Conservation (phyloP, 2,888 invertebrate species). For the Sepiola atlantica region DNA sequence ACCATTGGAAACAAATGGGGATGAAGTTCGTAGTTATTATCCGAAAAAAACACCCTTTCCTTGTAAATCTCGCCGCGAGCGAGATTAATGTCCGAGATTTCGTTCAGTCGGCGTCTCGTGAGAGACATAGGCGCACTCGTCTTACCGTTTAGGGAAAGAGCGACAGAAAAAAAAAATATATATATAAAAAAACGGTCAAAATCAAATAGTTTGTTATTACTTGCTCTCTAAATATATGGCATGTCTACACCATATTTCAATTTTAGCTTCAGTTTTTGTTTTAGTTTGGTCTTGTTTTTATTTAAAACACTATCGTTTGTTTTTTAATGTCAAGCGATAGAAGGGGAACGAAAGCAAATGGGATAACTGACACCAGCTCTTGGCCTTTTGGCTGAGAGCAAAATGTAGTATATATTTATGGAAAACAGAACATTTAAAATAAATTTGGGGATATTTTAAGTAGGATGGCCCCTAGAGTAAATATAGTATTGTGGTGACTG, state of each 20-base stretch:
- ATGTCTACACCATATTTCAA: not conserved
- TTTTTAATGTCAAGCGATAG: not conserved
- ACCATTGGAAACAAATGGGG: not conserved
- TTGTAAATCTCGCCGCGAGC: not conserved
- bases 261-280: not conserved
- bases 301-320: not conserved
- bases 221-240: not conserved
- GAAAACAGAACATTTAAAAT: too few relatives aligned
- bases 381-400: too few relatives aligned
- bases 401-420: too few relatives aligned
- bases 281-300: not conserved
- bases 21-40: not conserved
- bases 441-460: too few relatives aligned
- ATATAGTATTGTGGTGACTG: too few relatives aligned
- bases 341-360: not conserved
- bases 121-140: not conserved
- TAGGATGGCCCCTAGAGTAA: too few relatives aligned
- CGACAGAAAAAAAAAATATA: not conserved
- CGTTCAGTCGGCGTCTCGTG: not conserved
- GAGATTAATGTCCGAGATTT: slow-evolving; percentile 21
- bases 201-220: not conserved
- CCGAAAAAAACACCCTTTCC: not conserved
- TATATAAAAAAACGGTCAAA: too few relatives aligned
- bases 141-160: not conserved
- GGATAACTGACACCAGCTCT: not conserved